A percentile compares a stretch with the other conserved stretches of the same genome.
These are phyloP conservation scores for Onychomys leucogaster DNA, from an alignment of 2,797 vertebrate genomes.

Conservation along the genomic window DNA sequence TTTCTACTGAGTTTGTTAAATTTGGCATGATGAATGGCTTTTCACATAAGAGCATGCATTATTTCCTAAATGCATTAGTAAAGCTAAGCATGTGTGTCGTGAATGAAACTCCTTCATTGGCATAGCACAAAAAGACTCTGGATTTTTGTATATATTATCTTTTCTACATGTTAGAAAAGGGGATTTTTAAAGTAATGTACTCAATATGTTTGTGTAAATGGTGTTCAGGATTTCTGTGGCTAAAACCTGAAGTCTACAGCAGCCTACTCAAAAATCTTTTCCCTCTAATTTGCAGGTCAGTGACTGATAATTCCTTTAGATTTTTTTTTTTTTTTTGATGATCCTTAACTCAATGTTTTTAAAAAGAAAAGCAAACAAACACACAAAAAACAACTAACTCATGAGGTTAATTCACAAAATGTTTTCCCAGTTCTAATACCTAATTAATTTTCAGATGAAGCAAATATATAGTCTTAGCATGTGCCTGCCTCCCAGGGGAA, in stretches of 20 bases:
- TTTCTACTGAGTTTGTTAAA: conserved; percentile 23
- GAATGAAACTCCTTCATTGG: not conserved
- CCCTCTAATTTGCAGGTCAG: not conserved
- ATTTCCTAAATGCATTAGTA: not conserved
- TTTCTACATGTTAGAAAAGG: not conserved
- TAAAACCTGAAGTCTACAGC: not conserved
- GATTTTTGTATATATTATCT: not conserved
- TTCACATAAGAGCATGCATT: not conserved
- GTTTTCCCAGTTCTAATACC: not conserved
- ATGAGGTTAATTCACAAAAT: not conserved
- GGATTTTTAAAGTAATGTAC: not conserved
- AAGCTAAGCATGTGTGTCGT: not conserved
- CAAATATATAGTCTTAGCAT: not conserved
- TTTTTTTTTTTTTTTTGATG: conserved; percentile 21
- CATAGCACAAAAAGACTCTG: not conserved
- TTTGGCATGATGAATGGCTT: not conserved
- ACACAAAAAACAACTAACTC: not conserved
- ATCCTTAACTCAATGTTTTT: not conserved
- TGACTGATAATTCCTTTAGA: not conserved
- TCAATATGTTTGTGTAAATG: not conserved
- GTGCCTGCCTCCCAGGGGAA: not conserved
- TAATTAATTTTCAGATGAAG: not conserved
- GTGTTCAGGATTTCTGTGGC: not conserved
- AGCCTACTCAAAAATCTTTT: not conserved
- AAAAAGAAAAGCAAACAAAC: not conserved